Conservation (phyloP, 2,888 invertebrate species). For the Metallyticus violacea region DNA sequence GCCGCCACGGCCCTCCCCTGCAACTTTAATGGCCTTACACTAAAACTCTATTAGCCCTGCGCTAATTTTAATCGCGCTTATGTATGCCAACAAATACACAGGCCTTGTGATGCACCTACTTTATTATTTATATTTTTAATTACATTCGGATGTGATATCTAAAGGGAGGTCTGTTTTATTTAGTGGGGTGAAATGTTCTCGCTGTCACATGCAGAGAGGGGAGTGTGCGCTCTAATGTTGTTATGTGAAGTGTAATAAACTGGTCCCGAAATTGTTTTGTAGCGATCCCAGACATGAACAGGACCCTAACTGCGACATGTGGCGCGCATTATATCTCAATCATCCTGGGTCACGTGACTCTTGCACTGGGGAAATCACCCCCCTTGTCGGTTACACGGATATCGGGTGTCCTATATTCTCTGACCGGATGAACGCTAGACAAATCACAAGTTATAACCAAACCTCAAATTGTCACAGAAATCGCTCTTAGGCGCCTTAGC, state of each 20-base stretch:
- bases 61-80: not conserved
- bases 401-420: not conserved
- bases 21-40: not conserved
- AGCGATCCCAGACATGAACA: too few species aligned
- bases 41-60: not conserved
- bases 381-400: not conserved
- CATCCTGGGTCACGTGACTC: not conserved
- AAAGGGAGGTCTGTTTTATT: not conserved
- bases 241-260: not conserved
- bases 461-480: too few species aligned
- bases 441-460: too few species aligned
- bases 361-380: not conserved
- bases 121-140: not conserved
- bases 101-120: not conserved
- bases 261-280: not conserved
- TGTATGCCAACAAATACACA: not conserved
- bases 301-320: not conserved
- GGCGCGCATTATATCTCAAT: not conserved
- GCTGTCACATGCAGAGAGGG: not conserved
- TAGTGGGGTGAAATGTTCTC: not conserved
- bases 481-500: too few species aligned
- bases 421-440: too few species aligned
- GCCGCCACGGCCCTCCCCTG: not conserved
- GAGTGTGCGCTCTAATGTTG: not conserved
- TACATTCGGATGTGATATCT: not conserved